A percentile compares a stretch with the other conserved stretches of the same genome.
phyloP scores from a whole-genome alignment of 2,797 vertebrate species.

The Danio aesculapii region DNA sequence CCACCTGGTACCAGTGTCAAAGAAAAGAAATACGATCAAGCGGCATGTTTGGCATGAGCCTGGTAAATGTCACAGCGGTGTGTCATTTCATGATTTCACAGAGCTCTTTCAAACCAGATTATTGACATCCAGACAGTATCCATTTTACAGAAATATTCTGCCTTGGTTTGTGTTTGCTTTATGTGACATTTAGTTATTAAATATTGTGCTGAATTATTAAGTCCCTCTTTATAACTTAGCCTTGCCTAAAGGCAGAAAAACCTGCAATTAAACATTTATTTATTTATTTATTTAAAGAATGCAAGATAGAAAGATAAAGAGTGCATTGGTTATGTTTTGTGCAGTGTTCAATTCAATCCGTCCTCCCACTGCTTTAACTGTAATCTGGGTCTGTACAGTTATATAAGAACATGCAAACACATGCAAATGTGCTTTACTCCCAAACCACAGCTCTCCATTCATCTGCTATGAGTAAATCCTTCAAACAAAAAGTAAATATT shows the following conservation, averaged over 20 bases:
- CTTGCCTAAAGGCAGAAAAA: neutral
- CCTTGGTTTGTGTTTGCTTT: neutral
- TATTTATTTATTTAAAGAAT: neutral
- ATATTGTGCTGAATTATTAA: neutral
- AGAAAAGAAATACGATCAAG: neutral
- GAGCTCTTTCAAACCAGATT: slow-evolving; percentile 17
- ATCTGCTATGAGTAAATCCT: neutral
- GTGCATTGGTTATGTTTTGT: neutral
- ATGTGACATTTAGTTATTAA: neutral
- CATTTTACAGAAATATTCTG: slow-evolving; percentile 3
- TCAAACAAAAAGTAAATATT: neutral
- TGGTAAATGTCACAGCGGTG: slow-evolving; percentile 27
- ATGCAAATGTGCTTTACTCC: slow-evolving; percentile 13
- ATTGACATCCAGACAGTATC: slow-evolving; percentile 7
- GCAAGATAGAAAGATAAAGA: slow-evolving; percentile 14
- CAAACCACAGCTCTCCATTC: neutral
- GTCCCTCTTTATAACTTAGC: neutral
- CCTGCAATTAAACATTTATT: neutral
- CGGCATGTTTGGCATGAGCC: neutral
- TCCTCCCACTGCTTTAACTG: slow-evolving; percentile 19
- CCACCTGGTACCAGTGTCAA: slow-evolving; percentile 78
- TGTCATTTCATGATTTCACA: slow-evolving; percentile 31
- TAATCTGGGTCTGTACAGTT: slow-evolving; percentile 31
- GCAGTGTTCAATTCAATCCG: slow-evolving; percentile 22
- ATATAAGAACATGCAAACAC: slow-evolving; percentile 17